These are phyloP conservation scores for Calameuta idolon DNA, from an alignment of 2,888 invertebrate species.

Conservation along the genomic window DNA sequence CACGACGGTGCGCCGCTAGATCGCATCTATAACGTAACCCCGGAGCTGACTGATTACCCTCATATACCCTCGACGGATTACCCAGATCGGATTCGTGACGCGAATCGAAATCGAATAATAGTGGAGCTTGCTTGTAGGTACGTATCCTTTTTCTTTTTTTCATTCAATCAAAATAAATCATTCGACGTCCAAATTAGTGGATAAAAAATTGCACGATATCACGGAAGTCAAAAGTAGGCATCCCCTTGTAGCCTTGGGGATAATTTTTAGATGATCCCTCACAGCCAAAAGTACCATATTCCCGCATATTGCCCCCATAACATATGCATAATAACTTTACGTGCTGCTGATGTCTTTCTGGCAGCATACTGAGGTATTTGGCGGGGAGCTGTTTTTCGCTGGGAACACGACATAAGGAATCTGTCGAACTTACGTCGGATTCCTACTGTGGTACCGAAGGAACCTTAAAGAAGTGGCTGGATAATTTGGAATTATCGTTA, in stretches of 20 bases:
- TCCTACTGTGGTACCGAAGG: background rate
- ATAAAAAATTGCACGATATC: background rate
- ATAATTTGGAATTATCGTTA: conserved; percentile 51
- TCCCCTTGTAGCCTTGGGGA: background rate
- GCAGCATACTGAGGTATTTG: too few species aligned
- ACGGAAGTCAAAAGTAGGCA: background rate
- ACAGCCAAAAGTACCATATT: too few species aligned
- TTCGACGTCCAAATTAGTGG: background rate
- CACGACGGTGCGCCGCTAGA: conserved; percentile 24
- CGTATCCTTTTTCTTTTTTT: background rate
- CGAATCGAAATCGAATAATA: conserved; percentile 29
- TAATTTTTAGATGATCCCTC: background rate
- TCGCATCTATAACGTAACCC: conserved; percentile 1
- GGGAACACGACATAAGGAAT: too few species aligned
- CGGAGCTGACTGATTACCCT: conserved; percentile 55
- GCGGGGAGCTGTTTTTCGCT: too few species aligned
- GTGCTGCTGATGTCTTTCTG: too few species aligned
- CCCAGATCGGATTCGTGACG: conserved; percentile 53
- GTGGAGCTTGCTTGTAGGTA: background rate
- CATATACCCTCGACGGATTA: conserved; percentile 53
- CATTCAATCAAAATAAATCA: background rate
- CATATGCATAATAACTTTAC: too few species aligned
- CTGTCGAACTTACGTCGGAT: too few species aligned
- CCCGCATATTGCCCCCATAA: too few species aligned
- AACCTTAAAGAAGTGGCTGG: conserved; percentile 14